Evolutionary conservation across 1,140 invertebrate species (phyloP), one percentile per base, ranked within the genome.

Genomic region (Pectinophora gossypiella): DNA sequence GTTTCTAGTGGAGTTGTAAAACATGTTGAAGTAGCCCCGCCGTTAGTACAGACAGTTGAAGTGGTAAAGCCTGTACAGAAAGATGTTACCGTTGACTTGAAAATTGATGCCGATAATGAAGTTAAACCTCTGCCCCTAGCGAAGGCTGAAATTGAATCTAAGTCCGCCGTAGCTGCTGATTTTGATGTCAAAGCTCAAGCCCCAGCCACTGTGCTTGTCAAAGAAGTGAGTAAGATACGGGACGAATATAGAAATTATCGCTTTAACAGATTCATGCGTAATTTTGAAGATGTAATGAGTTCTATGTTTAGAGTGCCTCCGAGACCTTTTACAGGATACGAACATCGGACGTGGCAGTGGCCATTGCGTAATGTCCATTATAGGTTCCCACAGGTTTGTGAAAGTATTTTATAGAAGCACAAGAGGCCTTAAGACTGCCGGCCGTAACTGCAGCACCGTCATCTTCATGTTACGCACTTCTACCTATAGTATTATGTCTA

Each of bases 221-320:
- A 82, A 67, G 78, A 85, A 77, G 78, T 85, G 69, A 85, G 81
- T 82, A 77, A 64, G 40, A 22, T 35, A 15, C 16, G n/a, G 15
- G 15, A 9, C 7, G 16, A 15, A 13, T 15, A 15, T 15, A 2
- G n/a, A 40, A 18, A 40, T 7, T 40, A 40, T 40, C n/a, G 16
- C 16, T 15, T 15, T 6, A 12, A 18, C 16, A 40, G 36, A 40
- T 16, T 18, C 16, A 40, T 40, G 36, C 3, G 16, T 44, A 48
- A 58, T 57, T 61, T 70, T 55, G 50, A 61, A 49, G 46, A 46
- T 48, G 20, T 64, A 35, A 38, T 72, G 20, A 60, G 59, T 57
- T 61, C 56, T 53, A 27, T 64, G 32, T 64, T 70, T 51, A 63
- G 58, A 52, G 40, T 65, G 48, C 59, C 63, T 20, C 49, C 60